These are phyloP conservation scores for Melieria picta DNA, from an alignment of 2,888 invertebrate genomes.

Conservation along the genomic window DNA sequence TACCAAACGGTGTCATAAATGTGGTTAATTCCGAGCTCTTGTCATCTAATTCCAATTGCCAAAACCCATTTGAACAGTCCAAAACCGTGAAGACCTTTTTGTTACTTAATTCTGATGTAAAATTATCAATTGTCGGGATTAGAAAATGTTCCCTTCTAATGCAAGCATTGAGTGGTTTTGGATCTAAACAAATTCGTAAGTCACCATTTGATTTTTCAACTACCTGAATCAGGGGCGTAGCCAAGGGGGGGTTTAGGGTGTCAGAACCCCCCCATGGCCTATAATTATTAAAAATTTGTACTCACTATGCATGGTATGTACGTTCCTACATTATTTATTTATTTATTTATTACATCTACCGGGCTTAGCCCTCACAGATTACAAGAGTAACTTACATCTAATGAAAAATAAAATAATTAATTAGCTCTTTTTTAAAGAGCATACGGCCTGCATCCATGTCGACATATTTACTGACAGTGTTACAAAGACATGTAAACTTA, in stretches of 20 bases:
- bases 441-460: too few relatives aligned
- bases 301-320: too few relatives aligned
- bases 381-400: too few relatives aligned
- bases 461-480: neutral
- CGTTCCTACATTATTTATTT: too few relatives aligned
- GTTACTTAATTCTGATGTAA: slow-evolving; percentile 18
- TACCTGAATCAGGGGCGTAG: too few relatives aligned
- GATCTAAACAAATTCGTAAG: slow-evolving; percentile 8
- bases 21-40: slow-evolving; percentile 43
- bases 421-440: too few relatives aligned
- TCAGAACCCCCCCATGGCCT: too few relatives aligned
- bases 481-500: too few relatives aligned
- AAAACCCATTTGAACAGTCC: slow-evolving; percentile 37
- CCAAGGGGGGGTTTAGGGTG: too few relatives aligned
- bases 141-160: slow-evolving; percentile 38
- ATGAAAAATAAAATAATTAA: neutral
- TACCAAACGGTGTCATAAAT: slow-evolving; percentile 45
- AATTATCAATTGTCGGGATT: slow-evolving; percentile 45
- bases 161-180: slow-evolving; percentile 28
- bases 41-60: slow-evolving; percentile 43
- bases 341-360: too few relatives aligned
- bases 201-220: slow-evolving; percentile 11
- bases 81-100: slow-evolving; percentile 15
- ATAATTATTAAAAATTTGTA: too few relatives aligned
- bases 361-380: too few relatives aligned